Evolutionary conservation across 2,888 invertebrate genomes (phyloP), one percentile per base, ranked within the genome.

Genomic region (Eristalis arbustorum): DNA sequence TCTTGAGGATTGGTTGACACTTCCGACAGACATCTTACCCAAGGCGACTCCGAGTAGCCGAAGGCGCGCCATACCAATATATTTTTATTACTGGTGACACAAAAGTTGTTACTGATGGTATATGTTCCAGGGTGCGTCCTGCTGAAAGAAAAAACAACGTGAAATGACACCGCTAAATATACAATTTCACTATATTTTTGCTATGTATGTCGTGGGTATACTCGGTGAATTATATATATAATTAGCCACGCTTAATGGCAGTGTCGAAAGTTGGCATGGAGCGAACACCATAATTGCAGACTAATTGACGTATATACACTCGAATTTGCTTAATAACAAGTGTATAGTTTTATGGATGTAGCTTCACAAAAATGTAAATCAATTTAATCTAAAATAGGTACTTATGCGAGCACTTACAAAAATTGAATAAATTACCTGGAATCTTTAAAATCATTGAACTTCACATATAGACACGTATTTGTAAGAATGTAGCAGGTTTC

Each of bases 41-140:
- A 42, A 72, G 66, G 23, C 63, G 42, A 37, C 59, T n/a, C 42
- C 59, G 49, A 72, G 59, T n/a, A 61, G 71, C 31, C 67, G 75
- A 59, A 68, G 67, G 59, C 59, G 66, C 59, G 66, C 22, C 59
- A 56, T 61, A 67, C 42, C 63, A 73, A 79, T 67, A 73, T 68
- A 56, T 56, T 56, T 80, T 73, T 62, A 73, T 79, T 73, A 67
- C 67, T 67, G 72, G 66, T 59, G 64, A 57, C 79, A 73, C 49
- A 62, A 59, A 64, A 64, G 71, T 71, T 66, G 59, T 72, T 68
- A 23, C 40, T 37, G 78, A 42, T 71, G 78, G 67, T 28, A 34
- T 73, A 57, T 64, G 18, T 69, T 69, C 25, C 34, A n/a, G 67
- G 74, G 68, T 25, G 64, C 69, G 74, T 69, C 80, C 69, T 63